Base-by-base conservation (phyloP, 2,888 invertebrate genomes). In the Andrena camellia region DNA sequence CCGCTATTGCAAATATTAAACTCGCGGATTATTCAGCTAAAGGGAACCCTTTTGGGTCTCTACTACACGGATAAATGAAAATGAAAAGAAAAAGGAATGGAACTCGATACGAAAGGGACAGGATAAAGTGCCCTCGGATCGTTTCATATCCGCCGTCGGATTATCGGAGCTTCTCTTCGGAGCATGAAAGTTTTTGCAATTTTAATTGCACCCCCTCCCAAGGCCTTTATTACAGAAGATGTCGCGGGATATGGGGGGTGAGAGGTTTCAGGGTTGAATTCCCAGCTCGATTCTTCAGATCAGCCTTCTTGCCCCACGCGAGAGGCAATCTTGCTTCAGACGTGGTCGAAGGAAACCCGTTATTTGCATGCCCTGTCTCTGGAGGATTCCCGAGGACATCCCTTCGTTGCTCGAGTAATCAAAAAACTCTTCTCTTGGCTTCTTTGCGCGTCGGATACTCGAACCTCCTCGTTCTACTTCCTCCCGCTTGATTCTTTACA, bases 321-420 rank as follows among this genome's bases (percentile, higher is more conserved):
- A 42, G 31, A 82, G 75, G 81, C 89, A 88, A 89, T 88, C 81
- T 89, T 68, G 50, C 69, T 29, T 79, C 29, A 78, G 79, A 88
- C 84, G 81, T 79, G 84, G 63, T 68, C 74, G 83, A 82, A 76
- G 73, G 74, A 72, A 77, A 70, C 33, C 79, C 60, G 81, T 78
- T 89, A 89, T 89, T 89, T 89, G 86, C 89, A 88, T 89, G 86
- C 59, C 60, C 48, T 71, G 70, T 81, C 81, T 72, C 83, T 23
- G 26, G 63, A 69, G 87, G 72, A 86, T 85, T 75, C 63, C 52
- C 63, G 33, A 48, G 83, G 80, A 88, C 86, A 81, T 83, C 83
- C 73, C 68, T 75, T 73, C 60, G 77, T 81, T 75, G 81, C 70
- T 70, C 75, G 79, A 62, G 78, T 86, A 88, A 89, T 88, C 88